Evolutionary conservation across 2,797 vertebrate species (phyloP), one percentile per base, ranked within the genome.

Genomic region (Mastacembelus armatus): DNA sequence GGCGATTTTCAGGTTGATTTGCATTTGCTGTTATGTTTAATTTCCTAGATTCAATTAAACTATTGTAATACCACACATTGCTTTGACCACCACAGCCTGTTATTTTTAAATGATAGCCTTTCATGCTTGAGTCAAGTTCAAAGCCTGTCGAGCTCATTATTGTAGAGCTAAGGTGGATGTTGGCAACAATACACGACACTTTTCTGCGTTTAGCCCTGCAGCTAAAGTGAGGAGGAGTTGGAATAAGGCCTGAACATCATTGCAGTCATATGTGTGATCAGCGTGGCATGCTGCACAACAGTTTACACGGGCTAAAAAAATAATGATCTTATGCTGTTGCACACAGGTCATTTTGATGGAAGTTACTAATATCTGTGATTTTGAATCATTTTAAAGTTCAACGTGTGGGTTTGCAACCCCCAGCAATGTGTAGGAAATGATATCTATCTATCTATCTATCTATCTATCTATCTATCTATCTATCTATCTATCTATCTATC

Each of bases 131-230:
- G 85, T 80, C 73, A 22, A 56, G 81, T 85, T 82, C 74, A 71
- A 40, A 68, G 64, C 83, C 78, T 59, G 52, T 30, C 59, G 65
- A 78, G 87, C 85, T 90, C 85, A 91, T 91, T 89, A 88, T 75
- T 24, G 56, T 74, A 30, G 71, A 62, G 71, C 64, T 72, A 32
- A 64, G 72, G 61, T 81, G 69, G 74, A 68, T 84, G 74, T 69
- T 88, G 87, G 84, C 81, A 88, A 81, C 74, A 68, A 70, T 67
- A 77, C 80, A 80, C 84, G 69, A 54, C 71, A 81, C 51, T 63
- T 49, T 62, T 72, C 61, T 71, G 77, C 80, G 68, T 74, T 67
- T 65, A 64, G 83, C 82, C 80, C 86, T 71, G 80, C 75, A 84
- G 86, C 78, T 74, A 71, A 80, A 86, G 84, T 64, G 55, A 86